These are phyloP conservation scores for Argyrosomus japonicus DNA, from an alignment of 2,113 vertebrate species.

Conservation along the genomic window DNA sequence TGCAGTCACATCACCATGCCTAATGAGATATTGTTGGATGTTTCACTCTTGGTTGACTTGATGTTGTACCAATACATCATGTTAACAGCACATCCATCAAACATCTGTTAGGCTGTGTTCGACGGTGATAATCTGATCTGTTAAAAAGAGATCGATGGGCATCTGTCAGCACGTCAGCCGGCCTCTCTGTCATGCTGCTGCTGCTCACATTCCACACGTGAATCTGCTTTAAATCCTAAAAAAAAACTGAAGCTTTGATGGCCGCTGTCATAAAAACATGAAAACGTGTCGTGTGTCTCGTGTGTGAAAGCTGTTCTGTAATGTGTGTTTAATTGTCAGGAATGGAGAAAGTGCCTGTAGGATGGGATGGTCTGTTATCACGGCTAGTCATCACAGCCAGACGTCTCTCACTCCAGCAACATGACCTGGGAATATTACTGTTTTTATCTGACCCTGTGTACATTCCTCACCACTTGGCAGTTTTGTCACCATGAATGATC, in stretches of 20 bases:
- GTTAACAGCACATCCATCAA: conserved; percentile 31
- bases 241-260: conserved; percentile 29
- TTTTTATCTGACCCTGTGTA: conserved; percentile 14
- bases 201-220: conserved; percentile 29
- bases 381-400: conserved; percentile 17
- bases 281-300: conserved; percentile 1
- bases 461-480: neutral
- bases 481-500: neutral
- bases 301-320: conserved; percentile 37
- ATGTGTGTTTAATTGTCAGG: conserved; percentile 49
- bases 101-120: conserved; percentile 1
- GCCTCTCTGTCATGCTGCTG: conserved; percentile 4
- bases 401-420: conserved; percentile 2
- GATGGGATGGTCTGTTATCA: conserved; percentile 17
- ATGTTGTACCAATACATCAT: neutral
- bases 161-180: conserved; percentile 24
- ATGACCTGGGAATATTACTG: neutral
- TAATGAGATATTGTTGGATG: too few relatives aligned
- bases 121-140: neutral
- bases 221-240: conserved; percentile 33
- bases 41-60: neutral
- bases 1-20: neutral
- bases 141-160: conserved; percentile 25
- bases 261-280: conserved; percentile 15
- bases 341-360: conserved; percentile 27